Evolutionary conservation across 2,888 invertebrate genomes (phyloP), one percentile per base, ranked within the genome.

Genomic region (Napeogenes inachia): DNA sequence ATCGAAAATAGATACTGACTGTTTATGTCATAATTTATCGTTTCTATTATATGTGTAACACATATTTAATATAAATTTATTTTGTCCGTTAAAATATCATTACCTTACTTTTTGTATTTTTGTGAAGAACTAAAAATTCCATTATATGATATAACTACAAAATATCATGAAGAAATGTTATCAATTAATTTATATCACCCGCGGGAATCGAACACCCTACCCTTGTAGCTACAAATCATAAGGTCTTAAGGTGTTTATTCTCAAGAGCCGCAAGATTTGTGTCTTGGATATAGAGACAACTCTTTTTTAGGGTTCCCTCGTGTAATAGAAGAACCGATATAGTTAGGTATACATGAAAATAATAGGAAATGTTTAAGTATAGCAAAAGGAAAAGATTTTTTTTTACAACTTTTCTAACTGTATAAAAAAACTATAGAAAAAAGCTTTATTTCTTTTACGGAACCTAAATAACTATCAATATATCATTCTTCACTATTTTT

Each of bases 261-360:
- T 57, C 66, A 64, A 65, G 60, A 59, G 61, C 77, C 78, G 79
- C 80, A 76, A 83, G 84, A 84, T 84, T 84, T 84, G 81, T 82
- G 64, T 61, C 56, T 42, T 54, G 60, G 62, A 66, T 64, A 65
- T 54, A 54, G 45, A 67, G 69, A 67, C 70, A 75, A 75, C 74
- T 74, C 73, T 78, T 76, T 77, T 72, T 71, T 65, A 57, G 64
- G 61, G 60, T 62, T 60, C 64, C 62, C 56, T 13, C 42, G 21
- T 12, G 10, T 54, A 57, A n/a, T 59, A 13, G 42, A 6, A 47
- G 45, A 38, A 53, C 32, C 53, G 30, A 5, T 33, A 6, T 30
- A 3, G 12, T 12, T 12, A 6, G 1, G 13, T 4, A 6, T n/a
- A 47, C 13, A 47, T n/a, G 21, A 13, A 13, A 13, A 13, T 47